These are phyloP conservation scores for Steatocranus sp. DNA, from an alignment of 2,797 vertebrate species.

Conservation along the genomic window DNA sequence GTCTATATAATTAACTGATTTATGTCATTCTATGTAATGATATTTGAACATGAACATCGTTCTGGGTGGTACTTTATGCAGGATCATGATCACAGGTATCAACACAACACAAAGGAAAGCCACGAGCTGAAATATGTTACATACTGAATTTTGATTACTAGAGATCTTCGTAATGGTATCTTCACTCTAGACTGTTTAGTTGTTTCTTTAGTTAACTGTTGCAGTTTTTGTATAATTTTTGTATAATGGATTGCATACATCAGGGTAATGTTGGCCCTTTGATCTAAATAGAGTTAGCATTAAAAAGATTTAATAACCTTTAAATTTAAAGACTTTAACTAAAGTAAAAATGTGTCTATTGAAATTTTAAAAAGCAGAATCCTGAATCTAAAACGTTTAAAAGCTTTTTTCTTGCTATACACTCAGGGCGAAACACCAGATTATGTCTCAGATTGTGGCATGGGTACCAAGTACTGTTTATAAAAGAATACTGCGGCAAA, in stretches of 20 bases:
- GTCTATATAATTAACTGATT: not conserved
- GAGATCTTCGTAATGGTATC: not conserved
- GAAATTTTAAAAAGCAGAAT: not conserved
- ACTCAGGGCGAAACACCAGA: not conserved
- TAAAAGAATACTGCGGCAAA: not conserved
- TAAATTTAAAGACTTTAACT: not conserved
- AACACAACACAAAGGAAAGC: not conserved
- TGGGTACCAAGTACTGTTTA: not conserved
- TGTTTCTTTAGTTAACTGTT: not conserved
- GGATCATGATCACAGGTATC: not conserved
- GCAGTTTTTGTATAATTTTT: not conserved
- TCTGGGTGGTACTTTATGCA: not conserved
- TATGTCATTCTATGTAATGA: not conserved
- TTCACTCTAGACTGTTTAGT: not conserved
- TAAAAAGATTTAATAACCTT: not conserved
- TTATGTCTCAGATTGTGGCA: not conserved
- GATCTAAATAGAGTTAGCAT: not conserved
- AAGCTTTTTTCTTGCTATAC: not conserved
- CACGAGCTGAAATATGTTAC: not conserved
- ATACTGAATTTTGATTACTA: not conserved
- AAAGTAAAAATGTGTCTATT: not conserved
- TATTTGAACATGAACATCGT: not conserved
- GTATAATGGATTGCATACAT: not conserved
- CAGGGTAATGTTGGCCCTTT: not conserved
- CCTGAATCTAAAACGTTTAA: not conserved